Percentiles rank a stretch among this genome's conserved stretches.
These are phyloP conservation scores for Ceratitis capitata DNA, from an alignment of 1,140 invertebrate genomes.

Conservation along the genomic window DNA sequence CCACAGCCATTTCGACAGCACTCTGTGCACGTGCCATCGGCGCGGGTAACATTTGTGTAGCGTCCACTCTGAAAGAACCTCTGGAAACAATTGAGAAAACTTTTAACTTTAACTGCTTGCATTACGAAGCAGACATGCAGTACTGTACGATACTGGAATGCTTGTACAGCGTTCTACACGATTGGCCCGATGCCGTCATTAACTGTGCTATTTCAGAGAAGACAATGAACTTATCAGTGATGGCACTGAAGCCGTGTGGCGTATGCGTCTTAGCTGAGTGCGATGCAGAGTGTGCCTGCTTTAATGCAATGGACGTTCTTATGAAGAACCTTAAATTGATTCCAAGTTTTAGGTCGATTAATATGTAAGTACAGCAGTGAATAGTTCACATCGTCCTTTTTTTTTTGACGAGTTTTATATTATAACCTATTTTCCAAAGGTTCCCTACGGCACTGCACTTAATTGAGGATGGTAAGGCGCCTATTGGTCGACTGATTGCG, in stretches of 20 bases:
- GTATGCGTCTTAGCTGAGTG: conserved; percentile 56
- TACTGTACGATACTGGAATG: conserved; percentile 49
- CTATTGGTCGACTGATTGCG: conserved; percentile 52
- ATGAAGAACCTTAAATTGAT: conserved; percentile 59
- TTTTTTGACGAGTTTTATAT: too few relatives aligned
- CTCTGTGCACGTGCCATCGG: conserved; percentile 54
- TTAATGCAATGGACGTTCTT: conserved; percentile 56
- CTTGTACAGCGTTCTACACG: conserved; percentile 47
- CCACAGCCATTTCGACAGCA: conserved; percentile 51
- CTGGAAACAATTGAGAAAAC: conserved; percentile 43
- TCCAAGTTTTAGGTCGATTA: conserved; percentile 56
- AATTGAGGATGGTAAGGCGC: conserved; percentile 50
- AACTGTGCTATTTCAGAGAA: conserved; percentile 53
- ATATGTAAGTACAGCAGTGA: conserved; percentile 57
- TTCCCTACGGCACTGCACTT: conserved; percentile 55
- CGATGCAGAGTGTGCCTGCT: conserved; percentile 53
- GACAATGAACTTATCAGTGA: conserved; percentile 58
- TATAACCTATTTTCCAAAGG: conserved; percentile 45
- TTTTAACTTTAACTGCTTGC: conserved; percentile 48
- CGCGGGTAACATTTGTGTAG: conserved; percentile 51
- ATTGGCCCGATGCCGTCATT: conserved; percentile 54
- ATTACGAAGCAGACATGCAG: conserved; percentile 38
- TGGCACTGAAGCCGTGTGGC: conserved; percentile 54
- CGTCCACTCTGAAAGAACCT: conserved; percentile 41
- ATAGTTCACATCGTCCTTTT: background rate